A percentile compares a stretch with the other conserved stretches of the same genome.
phyloP scores from a whole-genome alignment of 1,140 invertebrate species.

The Ceratitis capitata region DNA sequence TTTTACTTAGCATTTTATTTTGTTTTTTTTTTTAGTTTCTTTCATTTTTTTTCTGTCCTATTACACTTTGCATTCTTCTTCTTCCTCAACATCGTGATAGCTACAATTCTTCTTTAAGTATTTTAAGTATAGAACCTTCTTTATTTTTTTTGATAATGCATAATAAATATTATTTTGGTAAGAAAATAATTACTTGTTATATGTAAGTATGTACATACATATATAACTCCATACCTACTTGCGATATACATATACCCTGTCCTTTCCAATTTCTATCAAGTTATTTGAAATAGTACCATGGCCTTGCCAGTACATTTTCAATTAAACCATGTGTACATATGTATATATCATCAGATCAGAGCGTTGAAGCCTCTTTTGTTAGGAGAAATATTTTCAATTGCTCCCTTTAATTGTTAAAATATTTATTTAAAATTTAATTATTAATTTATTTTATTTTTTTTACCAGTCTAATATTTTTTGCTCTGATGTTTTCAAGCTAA shows the following conservation, averaged over 20 bases:
- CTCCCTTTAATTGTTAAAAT: too few relatives aligned
- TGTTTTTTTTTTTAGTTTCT: background rate
- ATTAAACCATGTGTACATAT: background rate
- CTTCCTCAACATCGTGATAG: background rate
- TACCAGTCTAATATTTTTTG: too few relatives aligned
- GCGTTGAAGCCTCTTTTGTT: too few relatives aligned
- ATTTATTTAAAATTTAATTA: too few relatives aligned
- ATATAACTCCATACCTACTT: slow-evolving; percentile 22
- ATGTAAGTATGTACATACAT: background rate
- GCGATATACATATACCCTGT: background rate
- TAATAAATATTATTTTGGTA: slow-evolving; percentile 11
- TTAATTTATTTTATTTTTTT: too few relatives aligned
- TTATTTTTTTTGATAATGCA: background rate
- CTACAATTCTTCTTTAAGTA: background rate
- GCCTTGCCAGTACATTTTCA: background rate
- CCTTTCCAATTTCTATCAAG: background rate
- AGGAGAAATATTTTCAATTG: too few relatives aligned
- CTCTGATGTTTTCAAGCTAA: too few relatives aligned
- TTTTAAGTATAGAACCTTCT: background rate
- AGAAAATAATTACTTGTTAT: background rate
- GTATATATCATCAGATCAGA: too few relatives aligned
- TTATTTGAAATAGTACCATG: slow-evolving; percentile 2
- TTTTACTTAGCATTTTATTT: background rate
- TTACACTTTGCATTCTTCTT: slow-evolving; percentile 4
- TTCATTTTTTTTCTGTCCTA: too few relatives aligned